Base-by-base conservation (phyloP, 2,113 vertebrate genomes). In the Pao palembangensis region DNA sequence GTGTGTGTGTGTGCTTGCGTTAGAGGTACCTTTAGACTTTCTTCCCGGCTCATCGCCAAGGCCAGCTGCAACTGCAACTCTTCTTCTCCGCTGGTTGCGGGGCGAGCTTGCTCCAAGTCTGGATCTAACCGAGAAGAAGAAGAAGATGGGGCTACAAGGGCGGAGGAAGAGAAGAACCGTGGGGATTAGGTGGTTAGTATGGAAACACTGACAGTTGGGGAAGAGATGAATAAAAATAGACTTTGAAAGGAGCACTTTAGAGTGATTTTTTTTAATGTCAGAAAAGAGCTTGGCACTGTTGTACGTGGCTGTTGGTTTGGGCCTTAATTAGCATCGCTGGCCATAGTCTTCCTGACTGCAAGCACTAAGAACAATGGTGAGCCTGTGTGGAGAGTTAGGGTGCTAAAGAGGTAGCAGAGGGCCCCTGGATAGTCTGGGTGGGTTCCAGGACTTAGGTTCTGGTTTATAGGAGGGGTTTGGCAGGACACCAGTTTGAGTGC, bases 1-100 rank as follows among this genome's bases (percentile, higher is more conserved):
- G 25, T 55, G 52, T 75, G 47, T 61, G n/a, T n/a, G n/a, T n/a
- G 64, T 49, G 56, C 12, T 2, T 17, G 14, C 17, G 44, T 46
- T 51, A 67, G 71, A 66, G 67, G 80, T 91, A 96, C 95, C 94
- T 97, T 98, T 86, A 97, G 94, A 0, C 90, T 95, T 78, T 98
- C 96, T 79, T 98, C 95, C 3, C 93, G 93, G 87, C 96, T 98
- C 95, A 98, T 96, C 64, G 96, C 96, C 88, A 99, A 61, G 0
- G 95, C 96, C 74, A 98, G 92, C 91, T 96, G 94, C 77, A 98
- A 88, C 88, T 99, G 96, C 56, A 98, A 89, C 75, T 98, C 94
- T 83, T 98, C 96, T 76, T 99, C 96, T 12, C 95, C 96, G 0
- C 90, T 94, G 0, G 94, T 95, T 77, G 95, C 89, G 0, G 96